These are phyloP conservation scores for Xenopus petersii DNA, from an alignment of 2,797 vertebrate genomes.

Conservation along the genomic window DNA sequence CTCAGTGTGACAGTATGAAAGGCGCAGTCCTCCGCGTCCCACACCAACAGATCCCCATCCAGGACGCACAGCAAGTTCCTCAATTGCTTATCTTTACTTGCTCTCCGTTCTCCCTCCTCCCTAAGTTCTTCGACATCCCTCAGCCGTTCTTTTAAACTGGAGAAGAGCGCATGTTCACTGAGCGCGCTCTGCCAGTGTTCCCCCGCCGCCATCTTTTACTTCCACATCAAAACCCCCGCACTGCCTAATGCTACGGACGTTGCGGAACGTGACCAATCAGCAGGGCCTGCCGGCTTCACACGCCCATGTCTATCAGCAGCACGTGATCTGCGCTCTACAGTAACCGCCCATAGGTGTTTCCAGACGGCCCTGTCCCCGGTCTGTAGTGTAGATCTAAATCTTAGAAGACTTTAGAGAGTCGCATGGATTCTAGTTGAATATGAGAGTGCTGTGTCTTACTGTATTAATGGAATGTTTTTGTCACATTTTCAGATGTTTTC, in stretches of 20 bases:
- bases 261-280: background rate
- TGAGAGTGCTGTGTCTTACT: too few relatives aligned
- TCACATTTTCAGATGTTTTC: too few relatives aligned
- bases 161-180: constrained; percentile 75
- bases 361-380: too few relatives aligned
- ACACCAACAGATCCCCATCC: constrained; percentile 81
- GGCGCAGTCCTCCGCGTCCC: constrained; percentile 71
- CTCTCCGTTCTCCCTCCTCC: constrained; percentile 44
- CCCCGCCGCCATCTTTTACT: constrained; percentile 58
- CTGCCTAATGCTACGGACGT: background rate
- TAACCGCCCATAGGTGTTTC: too few relatives aligned
- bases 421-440: too few relatives aligned
- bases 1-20: constrained; percentile 80
- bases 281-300: background rate
- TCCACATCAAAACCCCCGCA: background rate
- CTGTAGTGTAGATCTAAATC: too few relatives aligned
- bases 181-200: constrained; percentile 78
- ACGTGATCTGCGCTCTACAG: too few relatives aligned
- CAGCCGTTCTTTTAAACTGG: constrained; percentile 66
- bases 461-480: too few relatives aligned
- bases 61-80: constrained; percentile 81
- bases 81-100: constrained; percentile 43
- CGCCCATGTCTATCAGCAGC: too few relatives aligned
- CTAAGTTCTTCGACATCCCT: constrained; percentile 42
- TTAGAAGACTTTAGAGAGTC: too few relatives aligned